Base-by-base conservation (phyloP, 2,888 invertebrate species). In the Scaptomyza reducta region DNA sequence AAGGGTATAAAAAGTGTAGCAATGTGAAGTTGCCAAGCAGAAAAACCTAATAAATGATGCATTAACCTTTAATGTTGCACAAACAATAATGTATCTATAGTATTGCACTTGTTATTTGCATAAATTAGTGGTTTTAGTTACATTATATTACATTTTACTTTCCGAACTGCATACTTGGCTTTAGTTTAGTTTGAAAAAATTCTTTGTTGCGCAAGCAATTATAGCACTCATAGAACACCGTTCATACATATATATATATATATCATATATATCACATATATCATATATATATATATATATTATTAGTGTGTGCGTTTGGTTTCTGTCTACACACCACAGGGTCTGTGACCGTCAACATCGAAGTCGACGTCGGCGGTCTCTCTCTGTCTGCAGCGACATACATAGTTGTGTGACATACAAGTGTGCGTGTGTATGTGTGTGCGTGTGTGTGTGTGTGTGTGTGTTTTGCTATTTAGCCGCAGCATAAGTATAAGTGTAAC, bases 401-500 rank as follows among this genome's bases (percentile, higher is more conserved):
- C 31, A 57, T 55, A 13, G 63, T 22, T 2, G 22, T 22, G 22
- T 22, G 22, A 22, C 22, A 22, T 22, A 22, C 22, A 22, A 1
- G 49, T 50, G 46, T 42, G 13, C 40, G 10, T 47, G 14, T 31
- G 35, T 38, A 2, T 41, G 31, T 16, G 16, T 45, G 29, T 45
- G 13, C 9, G 27, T 44, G 16, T 22, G 22, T 9, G 27, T 60
- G 46, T 45, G 62, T 68, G 50, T n/a, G n/a, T n/a, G n/a, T n/a
- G n/a, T n/a, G n/a, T n/a, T 68, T 70, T 54, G 75, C 65, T 73
- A 74, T 68, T 70, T 70, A 57, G 65, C 42, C 49, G 31, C 9
- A 75, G 76, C 76, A 75, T 73, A 75, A 65, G 71, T 65, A 75
- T 73, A 73, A 65, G 71, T 70, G 70, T 76, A 73, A 60, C 65